These are phyloP conservation scores for Cetonia aurata DNA, from an alignment of 2,888 invertebrate genomes.

Conservation along the genomic window DNA sequence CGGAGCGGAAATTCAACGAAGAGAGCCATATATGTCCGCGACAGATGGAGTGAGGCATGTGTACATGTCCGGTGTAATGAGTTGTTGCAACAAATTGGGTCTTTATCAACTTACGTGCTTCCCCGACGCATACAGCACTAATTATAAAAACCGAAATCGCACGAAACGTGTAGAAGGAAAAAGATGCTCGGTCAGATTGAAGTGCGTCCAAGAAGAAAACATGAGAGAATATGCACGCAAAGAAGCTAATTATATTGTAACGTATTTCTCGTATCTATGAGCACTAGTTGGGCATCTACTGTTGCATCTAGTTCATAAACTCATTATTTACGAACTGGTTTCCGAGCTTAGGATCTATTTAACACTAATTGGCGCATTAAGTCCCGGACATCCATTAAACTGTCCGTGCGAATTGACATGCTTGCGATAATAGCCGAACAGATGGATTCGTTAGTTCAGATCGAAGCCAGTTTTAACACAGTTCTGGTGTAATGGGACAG, in stretches of 20 bases:
- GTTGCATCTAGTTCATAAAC: conserved; percentile 11
- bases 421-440: conserved; percentile 19
- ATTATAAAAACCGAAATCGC: too few relatives aligned
- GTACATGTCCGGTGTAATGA: conserved; percentile 28
- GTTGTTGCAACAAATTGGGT: conserved; percentile 20
- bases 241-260: too few relatives aligned
- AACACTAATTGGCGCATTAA: conserved; percentile 29
- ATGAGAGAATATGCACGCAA: too few relatives aligned
- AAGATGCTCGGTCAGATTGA: too few relatives aligned
- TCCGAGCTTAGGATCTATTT: conserved; percentile 7
- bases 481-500: too few relatives aligned
- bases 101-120: conserved; percentile 2
- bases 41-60: neutral
- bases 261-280: too few relatives aligned
- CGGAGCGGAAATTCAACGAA: conserved; percentile 9
- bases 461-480: neutral
- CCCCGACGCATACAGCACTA: neutral
- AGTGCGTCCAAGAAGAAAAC: too few relatives aligned
- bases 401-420: conserved; percentile 29
- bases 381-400: conserved; percentile 21
- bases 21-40: conserved; percentile 23
- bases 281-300: too few relatives aligned
- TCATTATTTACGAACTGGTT: conserved; percentile 38
- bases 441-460: neutral
- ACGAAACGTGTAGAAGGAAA: too few relatives aligned